Evolutionary conservation across 2,888 invertebrate genomes (phyloP).

Genomic region (Maniola hyperantus): DNA sequence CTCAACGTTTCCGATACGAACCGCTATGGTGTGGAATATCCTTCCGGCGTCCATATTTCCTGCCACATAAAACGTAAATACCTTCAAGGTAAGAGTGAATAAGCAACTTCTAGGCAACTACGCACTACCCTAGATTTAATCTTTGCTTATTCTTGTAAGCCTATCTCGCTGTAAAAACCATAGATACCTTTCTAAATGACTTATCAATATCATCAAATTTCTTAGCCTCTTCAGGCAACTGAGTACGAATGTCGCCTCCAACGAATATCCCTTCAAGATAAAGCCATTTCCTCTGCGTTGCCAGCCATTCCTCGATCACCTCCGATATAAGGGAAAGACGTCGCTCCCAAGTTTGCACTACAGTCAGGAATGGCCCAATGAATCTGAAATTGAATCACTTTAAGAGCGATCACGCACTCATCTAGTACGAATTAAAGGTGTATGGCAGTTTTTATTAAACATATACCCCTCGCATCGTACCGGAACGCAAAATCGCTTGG

Average conservation of each 20-base stretch:
- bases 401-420: neutral
- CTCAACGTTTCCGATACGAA: too few relatives aligned
- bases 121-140: neutral
- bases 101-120: neutral
- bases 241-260: slow-evolving; percentile 92
- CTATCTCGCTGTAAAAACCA: neutral
- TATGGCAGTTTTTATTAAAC: too few relatives aligned
- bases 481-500: too few relatives aligned
- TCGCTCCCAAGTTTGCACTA: slow-evolving; percentile 94
- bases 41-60: neutral
- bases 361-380: slow-evolving; percentile 92
- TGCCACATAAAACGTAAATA: neutral
- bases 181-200: slow-evolving; percentile 88
- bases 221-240: slow-evolving; percentile 94
- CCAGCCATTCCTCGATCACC: slow-evolving; percentile 94
- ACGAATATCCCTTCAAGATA: slow-evolving; percentile 96
- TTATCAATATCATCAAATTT: slow-evolving; percentile 95
- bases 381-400: slow-evolving; percentile 79
- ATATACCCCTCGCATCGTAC: too few relatives aligned
- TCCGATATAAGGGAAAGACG: slow-evolving; percentile 90
- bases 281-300: slow-evolving; percentile 94
- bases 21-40: too few relatives aligned
- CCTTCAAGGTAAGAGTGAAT: too few relatives aligned
- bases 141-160: too few relatives aligned
- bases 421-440: too few relatives aligned